Conservation (phyloP, 2,113 vertebrate species). For the Chiloscyllium plagiosum region DNA sequence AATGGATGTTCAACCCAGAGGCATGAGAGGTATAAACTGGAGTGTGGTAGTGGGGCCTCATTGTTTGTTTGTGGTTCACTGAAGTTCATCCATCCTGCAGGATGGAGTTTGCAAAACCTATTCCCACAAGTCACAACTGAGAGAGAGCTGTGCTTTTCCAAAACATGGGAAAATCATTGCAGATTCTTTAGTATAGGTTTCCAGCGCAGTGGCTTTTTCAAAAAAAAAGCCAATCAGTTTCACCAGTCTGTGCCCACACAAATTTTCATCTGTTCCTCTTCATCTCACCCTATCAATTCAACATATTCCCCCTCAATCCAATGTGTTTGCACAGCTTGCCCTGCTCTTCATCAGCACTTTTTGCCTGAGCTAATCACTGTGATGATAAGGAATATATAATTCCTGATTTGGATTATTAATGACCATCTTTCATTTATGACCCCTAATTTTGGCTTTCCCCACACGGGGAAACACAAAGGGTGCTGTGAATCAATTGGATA, state of each 20-base stretch:
- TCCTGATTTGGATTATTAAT: not conserved
- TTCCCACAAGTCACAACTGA: not conserved
- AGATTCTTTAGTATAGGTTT: too few relatives aligned
- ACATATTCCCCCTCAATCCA: not conserved
- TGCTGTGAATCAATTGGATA: not conserved
- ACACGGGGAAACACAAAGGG: not conserved
- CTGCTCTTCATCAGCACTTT: not conserved
- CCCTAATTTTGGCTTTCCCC: not conserved
- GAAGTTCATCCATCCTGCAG: not conserved
- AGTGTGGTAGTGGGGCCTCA: not conserved
- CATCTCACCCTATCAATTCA: not conserved
- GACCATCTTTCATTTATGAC: not conserved
- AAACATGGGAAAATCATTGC: too few relatives aligned
- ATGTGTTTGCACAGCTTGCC: not conserved
- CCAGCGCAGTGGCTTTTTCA: too few relatives aligned
- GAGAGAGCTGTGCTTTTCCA: not conserved
- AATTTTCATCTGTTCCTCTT: not conserved
- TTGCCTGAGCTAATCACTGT: not conserved
- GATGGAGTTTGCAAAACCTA: not conserved
- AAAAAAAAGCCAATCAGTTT: not conserved
- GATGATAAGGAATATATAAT: not conserved
- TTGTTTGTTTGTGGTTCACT: not conserved
- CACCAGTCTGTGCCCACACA: not conserved
- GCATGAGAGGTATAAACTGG: not conserved
- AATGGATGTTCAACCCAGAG: too few relatives aligned